phyloP scores from a whole-genome alignment of 2,888 invertebrate species.

The Galerucella calmariensis region DNA sequence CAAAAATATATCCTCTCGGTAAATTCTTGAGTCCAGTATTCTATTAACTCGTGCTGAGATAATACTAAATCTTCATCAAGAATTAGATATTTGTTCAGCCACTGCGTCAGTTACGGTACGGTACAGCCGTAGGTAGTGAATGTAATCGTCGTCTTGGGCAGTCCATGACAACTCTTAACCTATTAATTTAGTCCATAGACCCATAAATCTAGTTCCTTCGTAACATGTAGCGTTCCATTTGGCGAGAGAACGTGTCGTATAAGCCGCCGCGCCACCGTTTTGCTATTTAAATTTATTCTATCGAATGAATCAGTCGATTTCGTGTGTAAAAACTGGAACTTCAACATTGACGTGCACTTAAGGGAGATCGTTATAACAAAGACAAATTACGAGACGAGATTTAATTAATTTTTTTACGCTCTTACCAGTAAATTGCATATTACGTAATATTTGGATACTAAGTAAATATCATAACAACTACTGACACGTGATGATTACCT shows the following conservation, averaged over 20 bases:
- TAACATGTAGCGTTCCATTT: conserved; percentile 25
- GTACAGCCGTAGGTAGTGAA: neutral
- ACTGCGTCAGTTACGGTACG: neutral
- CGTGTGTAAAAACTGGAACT: conserved; percentile 54
- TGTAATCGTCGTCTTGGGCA: conserved; percentile 1
- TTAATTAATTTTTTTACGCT: no score
- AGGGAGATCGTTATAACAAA: neutral
- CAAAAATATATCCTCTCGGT: neutral
- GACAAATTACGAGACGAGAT: neutral
- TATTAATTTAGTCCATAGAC: conserved; percentile 26
- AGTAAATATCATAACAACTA: no score
- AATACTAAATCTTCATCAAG: neutral
- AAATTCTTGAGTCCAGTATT: neutral
- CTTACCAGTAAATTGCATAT: no score
- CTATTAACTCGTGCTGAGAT: neutral
- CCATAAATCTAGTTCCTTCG: conserved; percentile 22
- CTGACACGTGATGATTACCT: no score
- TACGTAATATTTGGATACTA: no score
- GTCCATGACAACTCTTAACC: conserved; percentile 11
- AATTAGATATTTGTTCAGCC: neutral
- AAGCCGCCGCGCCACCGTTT: conserved; percentile 17
- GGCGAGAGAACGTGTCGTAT: conserved; percentile 26
- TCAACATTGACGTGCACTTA: conserved; percentile 6
- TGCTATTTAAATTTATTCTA: conserved; percentile 57
- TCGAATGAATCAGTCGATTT: conserved; percentile 56